Conservation (phyloP, 2,113 vertebrate genomes). For the Tupaia tana region DNA sequence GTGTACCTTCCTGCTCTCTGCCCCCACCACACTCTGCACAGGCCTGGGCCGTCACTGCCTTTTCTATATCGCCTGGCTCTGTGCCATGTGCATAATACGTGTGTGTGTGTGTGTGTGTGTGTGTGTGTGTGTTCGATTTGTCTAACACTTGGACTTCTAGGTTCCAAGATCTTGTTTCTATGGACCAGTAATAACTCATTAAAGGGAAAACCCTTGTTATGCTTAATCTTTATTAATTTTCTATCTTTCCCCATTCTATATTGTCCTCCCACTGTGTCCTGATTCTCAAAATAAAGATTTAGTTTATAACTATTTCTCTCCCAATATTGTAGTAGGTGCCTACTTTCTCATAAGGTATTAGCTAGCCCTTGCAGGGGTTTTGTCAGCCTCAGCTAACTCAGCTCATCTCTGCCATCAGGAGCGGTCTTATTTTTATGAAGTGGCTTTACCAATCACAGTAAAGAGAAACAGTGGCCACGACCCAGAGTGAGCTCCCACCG, state of each 20-base stretch:
- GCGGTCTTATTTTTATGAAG: neutral
- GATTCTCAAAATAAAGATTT: neutral
- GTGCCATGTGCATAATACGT: too few species aligned
- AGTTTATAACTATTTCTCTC: neutral
- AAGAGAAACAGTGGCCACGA: neutral
- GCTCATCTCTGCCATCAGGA: neutral
- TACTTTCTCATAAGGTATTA: neutral
- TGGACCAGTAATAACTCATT: neutral
- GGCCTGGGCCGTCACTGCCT: too few species aligned
- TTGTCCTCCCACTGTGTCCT: neutral
- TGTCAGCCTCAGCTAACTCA: neutral
- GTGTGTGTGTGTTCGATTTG: neutral
- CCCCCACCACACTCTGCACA: too few species aligned
- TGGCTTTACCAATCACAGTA: neutral
- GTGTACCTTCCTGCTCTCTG: too few species aligned
- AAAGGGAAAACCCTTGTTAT: neutral
- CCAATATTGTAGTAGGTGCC: neutral
- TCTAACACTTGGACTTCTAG: neutral
- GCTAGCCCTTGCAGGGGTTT: neutral
- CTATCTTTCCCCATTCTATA: neutral
- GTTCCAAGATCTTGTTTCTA: neutral
- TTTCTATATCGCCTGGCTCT: too few species aligned
- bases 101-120: too few species aligned
- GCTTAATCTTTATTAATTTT: conserved; percentile 30
- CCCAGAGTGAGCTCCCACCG: neutral